Evolutionary conservation across 2,888 invertebrate species (phyloP), one percentile per base, ranked within the genome.

Genomic region (Blastobasis lacticolella): DNA sequence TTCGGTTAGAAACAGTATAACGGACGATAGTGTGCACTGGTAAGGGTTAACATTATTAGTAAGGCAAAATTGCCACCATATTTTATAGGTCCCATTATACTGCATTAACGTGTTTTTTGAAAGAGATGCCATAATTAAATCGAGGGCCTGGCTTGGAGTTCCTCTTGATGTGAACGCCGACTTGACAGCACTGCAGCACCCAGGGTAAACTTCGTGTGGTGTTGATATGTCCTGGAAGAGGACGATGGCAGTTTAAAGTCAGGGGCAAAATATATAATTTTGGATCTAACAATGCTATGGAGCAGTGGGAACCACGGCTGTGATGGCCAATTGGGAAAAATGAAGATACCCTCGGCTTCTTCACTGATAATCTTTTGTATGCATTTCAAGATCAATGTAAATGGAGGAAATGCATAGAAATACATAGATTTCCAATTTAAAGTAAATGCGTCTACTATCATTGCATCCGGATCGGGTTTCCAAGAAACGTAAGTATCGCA

Each of bases 321-420:
- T 4, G 42, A 42, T n/a, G 42, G 42, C 42, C 42, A 42, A 42
- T 5, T n/a, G 4, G 42, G 42, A 6, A 10, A 23, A 8, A 45
- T 23, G 4, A 23, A 7, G 10, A 45, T 45, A 5, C 42, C 36
- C 5, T 10, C 23, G 4, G 45, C 7, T 45, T 45, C 23, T 7
- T 23, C 36, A 5, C 7, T 5, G 5, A 5, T 5, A 4, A 36
- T 45, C 8, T 45, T 45, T 51, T 47, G 10, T 0, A 60, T 8
- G 1, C 45, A n/a, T 50, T 55, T 58, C 7, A 48, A 5, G 9
- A 56, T 44, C 0, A 56, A 7, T 0, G 50, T 37, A 42, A 58
- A 54, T 6, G 58, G 58, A 1, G 57, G 54, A n/a, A 58, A 54
- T 0, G 56, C 60, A 46, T 60, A 57, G 23, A 59, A 57, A 9